Conservation (phyloP, 2,113 vertebrate species). For the Caretta caretta region DNA sequence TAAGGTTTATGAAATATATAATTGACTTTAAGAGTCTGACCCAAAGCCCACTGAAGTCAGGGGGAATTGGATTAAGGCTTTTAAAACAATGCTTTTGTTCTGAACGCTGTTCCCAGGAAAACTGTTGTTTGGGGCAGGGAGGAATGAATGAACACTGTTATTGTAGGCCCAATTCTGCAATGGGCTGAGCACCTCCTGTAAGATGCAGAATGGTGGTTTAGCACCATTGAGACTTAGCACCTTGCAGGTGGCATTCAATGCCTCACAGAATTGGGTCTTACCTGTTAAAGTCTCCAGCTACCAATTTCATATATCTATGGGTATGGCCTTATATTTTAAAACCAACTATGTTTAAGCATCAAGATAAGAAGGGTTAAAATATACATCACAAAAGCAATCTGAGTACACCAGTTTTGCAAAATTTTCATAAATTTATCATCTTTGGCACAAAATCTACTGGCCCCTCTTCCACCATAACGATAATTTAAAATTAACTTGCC, state of each 20-base stretch:
- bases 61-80: background rate
- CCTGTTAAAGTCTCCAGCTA: background rate
- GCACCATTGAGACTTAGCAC: no score
- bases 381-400: background rate
- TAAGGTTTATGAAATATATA: background rate
- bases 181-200: no score
- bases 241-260: background rate
- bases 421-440: background rate
- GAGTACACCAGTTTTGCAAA: background rate
- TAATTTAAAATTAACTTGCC: no score
- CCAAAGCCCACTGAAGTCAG: accelerated
- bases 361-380: background rate
- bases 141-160: background rate
- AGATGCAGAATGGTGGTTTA: background rate
- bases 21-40: conserved; percentile 21
- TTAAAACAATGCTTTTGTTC: background rate
- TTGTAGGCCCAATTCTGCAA: background rate
- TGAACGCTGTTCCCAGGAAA: no score
- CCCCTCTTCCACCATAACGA: no score
- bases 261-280: background rate
- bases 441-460: background rate
- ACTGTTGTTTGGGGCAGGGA: no score
- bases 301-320: background rate
- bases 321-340: background rate
- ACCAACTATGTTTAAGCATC: background rate